Evolutionary conservation across 2,888 invertebrate genomes (phyloP).

Genomic region (Prostheceraeus crozeri): DNA sequence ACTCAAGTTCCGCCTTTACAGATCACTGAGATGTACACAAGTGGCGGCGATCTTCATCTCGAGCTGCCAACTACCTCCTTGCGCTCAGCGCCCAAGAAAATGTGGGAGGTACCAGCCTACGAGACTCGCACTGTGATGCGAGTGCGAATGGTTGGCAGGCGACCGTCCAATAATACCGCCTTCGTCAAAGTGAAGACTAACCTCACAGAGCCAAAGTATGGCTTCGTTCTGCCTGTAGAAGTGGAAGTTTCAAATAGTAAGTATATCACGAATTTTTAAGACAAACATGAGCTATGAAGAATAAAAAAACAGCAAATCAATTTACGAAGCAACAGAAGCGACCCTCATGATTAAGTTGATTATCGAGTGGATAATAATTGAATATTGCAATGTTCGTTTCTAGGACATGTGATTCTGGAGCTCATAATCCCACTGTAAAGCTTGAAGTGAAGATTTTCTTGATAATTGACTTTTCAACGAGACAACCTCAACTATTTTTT

Average conservation of each 20-base stretch:
- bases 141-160: slow-evolving; percentile 70
- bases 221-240: slow-evolving; percentile 71
- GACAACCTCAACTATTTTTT: no score
- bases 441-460: no score
- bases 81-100: slow-evolving; percentile 66
- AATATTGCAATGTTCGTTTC: no score
- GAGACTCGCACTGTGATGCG: slow-evolving; percentile 77
- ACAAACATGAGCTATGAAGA: background rate
- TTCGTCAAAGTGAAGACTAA: slow-evolving; percentile 72
- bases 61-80: slow-evolving; percentile 64
- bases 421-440: no score
- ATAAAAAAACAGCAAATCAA: no score
- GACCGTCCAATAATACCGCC: slow-evolving; percentile 73
- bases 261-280: background rate
- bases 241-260: slow-evolving; percentile 66
- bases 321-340: no score
- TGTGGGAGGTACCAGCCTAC: slow-evolving; percentile 84
- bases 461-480: no score
- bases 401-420: no score
- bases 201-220: slow-evolving; percentile 55
- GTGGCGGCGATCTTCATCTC: slow-evolving; percentile 79
- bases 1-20: slow-evolving; percentile 43
- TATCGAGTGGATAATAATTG: no score
- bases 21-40: slow-evolving; percentile 62
- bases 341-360: no score